Evolutionary conservation across 2,888 invertebrate genomes (phyloP).

Genomic region (Loripinus fragilis): DNA sequence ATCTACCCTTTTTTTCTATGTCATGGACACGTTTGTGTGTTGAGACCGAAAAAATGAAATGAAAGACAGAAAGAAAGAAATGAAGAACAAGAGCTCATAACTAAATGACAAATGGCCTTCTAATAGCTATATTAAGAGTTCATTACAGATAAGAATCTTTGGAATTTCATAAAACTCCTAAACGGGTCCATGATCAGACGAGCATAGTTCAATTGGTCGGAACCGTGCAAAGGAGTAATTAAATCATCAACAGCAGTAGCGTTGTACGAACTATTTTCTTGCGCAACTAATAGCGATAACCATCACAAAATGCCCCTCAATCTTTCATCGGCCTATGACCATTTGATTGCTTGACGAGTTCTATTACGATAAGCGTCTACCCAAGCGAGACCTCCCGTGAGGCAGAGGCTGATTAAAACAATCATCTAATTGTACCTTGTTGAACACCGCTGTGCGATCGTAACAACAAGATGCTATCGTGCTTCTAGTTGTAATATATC

Average conservation of each 20-base stretch:
- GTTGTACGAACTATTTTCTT: slow-evolving; percentile 10
- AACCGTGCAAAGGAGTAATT: slow-evolving; percentile 2
- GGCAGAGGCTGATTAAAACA: slow-evolving; percentile 32
- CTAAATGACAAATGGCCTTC: neutral
- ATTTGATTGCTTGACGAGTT: slow-evolving; percentile 22
- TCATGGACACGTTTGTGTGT: too few relatives aligned
- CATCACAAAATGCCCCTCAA: slow-evolving; percentile 18
- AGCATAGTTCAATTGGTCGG: neutral
- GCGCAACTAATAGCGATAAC: neutral
- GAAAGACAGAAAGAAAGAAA: neutral
- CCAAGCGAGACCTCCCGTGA: slow-evolving; percentile 18
- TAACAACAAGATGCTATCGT: slow-evolving; percentile 43
- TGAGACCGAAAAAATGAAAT: neutral
- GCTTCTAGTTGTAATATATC: slow-evolving; percentile 28
- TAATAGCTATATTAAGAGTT: slow-evolving; percentile 12
- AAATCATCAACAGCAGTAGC: neutral
- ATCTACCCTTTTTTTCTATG: too few relatives aligned
- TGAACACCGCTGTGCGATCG: slow-evolving; percentile 25
- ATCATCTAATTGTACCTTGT: slow-evolving; percentile 20
- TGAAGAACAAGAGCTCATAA: too few relatives aligned
- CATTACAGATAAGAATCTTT: neutral
- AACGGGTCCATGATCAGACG: neutral
- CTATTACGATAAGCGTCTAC: slow-evolving; percentile 22
- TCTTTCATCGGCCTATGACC: slow-evolving; percentile 26
- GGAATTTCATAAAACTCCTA: slow-evolving; percentile 13